Evolutionary conservation across 2,888 invertebrate species (phyloP).

Genomic region (Rhingia campestris): DNA sequence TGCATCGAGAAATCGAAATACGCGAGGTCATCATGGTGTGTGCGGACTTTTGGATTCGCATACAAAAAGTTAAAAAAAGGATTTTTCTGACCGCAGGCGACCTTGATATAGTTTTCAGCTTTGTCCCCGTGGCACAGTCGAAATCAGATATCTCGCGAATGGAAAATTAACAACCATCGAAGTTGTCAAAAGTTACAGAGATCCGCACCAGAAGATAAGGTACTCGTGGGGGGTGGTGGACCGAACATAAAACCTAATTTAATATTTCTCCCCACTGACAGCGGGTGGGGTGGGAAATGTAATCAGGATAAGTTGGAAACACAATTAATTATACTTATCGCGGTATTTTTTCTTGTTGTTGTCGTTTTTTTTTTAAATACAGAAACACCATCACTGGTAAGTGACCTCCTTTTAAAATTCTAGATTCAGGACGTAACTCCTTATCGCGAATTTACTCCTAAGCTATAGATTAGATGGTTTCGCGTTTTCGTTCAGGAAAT

Average conservation of each 20-base stretch:
- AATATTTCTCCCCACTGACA: constrained; percentile 25
- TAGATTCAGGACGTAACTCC: constrained; percentile 42
- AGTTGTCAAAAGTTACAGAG: constrained; percentile 66
- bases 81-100: constrained; percentile 54
- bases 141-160: constrained; percentile 57
- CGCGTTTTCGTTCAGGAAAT: constrained; percentile 38
- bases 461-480: constrained; percentile 36
- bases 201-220: constrained; percentile 38
- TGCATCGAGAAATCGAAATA: constrained; percentile 6
- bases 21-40: constrained; percentile 8
- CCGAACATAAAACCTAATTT: constrained; percentile 68
- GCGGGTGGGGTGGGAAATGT: constrained; percentile 17
- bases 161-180: constrained; percentile 66
- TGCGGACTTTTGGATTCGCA: constrained; percentile 21
- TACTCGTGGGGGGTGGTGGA: constrained; percentile 19
- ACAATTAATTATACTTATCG: constrained; percentile 72
- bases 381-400: not conserved
- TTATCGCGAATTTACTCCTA: constrained; percentile 33
- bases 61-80: constrained; percentile 9
- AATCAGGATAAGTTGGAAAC: constrained; percentile 63
- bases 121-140: constrained; percentile 50
- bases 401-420: constrained; percentile 5
- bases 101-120: constrained; percentile 63
- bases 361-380: not conserved
- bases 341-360: constrained; percentile 20